Evolutionary conservation across 2,888 invertebrate species (phyloP).

Genomic region (Hypomecis punctinalis): DNA sequence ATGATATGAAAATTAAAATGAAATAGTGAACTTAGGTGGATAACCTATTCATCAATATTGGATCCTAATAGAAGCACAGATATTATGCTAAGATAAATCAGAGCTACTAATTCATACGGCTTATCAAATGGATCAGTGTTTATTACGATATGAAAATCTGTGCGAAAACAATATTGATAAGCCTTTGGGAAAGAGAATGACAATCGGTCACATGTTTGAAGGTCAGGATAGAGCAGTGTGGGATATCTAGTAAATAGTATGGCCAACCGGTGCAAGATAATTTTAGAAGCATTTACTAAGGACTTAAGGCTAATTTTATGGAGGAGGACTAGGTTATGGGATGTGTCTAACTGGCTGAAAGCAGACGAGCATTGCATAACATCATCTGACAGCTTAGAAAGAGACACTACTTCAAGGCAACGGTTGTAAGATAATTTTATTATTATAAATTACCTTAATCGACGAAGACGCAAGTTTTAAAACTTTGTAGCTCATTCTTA

Average conservation of each 20-base stretch:
- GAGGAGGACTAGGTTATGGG: background rate
- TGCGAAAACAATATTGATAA: constrained; percentile 44
- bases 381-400: constrained; percentile 49
- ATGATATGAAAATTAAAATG: no score
- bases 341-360: background rate
- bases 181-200: constrained; percentile 49
- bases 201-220: constrained; percentile 76
- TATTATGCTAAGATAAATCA: background rate
- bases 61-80: background rate
- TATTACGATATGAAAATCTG: constrained; percentile 22
- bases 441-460: constrained; percentile 66
- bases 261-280: no score
- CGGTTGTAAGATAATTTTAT: background rate
- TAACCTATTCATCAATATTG: background rate
- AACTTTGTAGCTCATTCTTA: constrained; percentile 76
- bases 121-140: constrained; percentile 4
- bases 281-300: background rate
- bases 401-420: constrained; percentile 11
- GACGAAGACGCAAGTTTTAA: constrained; percentile 74
- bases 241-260: constrained; percentile 34
- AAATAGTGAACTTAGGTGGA: no score
- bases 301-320: background rate
- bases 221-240: constrained; percentile 58
- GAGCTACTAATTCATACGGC: background rate
- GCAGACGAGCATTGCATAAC: constrained; percentile 69